phyloP scores from a whole-genome alignment of 2,888 invertebrate genomes.

The Panzeria rudis region DNA sequence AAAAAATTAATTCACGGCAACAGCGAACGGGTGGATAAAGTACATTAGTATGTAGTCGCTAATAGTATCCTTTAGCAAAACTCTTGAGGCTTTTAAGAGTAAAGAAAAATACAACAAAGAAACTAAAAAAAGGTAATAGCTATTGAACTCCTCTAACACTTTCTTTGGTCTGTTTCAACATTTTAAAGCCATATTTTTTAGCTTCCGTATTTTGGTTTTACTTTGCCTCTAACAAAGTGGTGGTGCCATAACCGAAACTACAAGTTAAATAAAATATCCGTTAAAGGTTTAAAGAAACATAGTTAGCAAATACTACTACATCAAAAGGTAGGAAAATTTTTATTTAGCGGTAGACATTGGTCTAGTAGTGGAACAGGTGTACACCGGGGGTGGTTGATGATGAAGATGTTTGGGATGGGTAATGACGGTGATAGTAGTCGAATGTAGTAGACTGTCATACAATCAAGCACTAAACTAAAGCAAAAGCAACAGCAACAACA shows the following conservation, averaged over 20 bases:
- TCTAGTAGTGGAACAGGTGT: constrained; percentile 1
- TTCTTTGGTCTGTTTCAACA: neutral
- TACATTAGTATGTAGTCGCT: too few relatives aligned
- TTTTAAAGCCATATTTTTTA: constrained; percentile 26
- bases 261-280: constrained; percentile 33
- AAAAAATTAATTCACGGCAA: neutral
- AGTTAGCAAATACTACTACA: too few relatives aligned
- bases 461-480: constrained; percentile 43
- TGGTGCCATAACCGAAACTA: constrained; percentile 25
- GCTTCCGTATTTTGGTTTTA: neutral
- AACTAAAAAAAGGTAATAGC: constrained; percentile 47
- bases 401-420: constrained; percentile 15
- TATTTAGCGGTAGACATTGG: neutral
- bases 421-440: constrained; percentile 11
- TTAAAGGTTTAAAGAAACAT: constrained; percentile 19
- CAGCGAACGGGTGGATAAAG: constrained; percentile 1
- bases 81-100: constrained; percentile 27
- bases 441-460: constrained; percentile 5
- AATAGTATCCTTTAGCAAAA: constrained; percentile 39
- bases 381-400: neutral
- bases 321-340: constrained; percentile 29
- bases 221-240: constrained; percentile 11
- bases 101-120: constrained; percentile 42
- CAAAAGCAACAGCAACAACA: constrained; percentile 14
- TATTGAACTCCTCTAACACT: constrained; percentile 59